phyloP scores from a whole-genome alignment of 2,888 invertebrate species.

The Calameuta idolon region DNA sequence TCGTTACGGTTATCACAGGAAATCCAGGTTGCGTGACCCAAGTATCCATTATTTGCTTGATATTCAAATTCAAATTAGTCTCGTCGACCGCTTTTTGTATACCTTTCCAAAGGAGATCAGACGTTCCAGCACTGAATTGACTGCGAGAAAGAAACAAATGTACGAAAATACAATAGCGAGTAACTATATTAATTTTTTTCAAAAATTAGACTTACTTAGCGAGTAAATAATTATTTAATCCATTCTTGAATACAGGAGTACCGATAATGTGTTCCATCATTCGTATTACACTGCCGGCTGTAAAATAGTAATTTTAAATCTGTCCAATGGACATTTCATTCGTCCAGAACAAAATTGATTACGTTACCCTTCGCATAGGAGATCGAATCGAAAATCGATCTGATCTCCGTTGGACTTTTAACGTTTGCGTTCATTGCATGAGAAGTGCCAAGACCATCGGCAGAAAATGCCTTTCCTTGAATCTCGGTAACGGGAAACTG shows the following conservation, averaged over 20 bases:
- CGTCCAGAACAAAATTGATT: constrained; percentile 68
- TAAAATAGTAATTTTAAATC: neutral
- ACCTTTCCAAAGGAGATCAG: constrained; percentile 44
- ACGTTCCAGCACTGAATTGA: constrained; percentile 37
- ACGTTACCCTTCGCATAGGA: constrained; percentile 77
- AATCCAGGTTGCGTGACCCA: constrained; percentile 93
- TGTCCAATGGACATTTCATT: neutral
- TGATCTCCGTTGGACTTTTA: constrained; percentile 71
- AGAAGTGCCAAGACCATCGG: constrained; percentile 71
- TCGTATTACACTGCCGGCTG: constrained; percentile 63
- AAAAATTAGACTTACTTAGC: constrained; percentile 13
- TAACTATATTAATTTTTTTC: neutral
- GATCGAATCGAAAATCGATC: constrained; percentile 75
- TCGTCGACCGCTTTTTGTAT: constrained; percentile 55
- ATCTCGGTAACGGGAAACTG: constrained; percentile 78
- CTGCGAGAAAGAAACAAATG: constrained; percentile 24
- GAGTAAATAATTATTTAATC: constrained; percentile 71
- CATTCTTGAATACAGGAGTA: constrained; percentile 68
- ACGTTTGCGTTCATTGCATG: constrained; percentile 72
- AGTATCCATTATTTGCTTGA: constrained; percentile 81
- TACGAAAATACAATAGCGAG: neutral
- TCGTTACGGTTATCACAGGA: constrained; percentile 77
- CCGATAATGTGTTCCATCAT: constrained; percentile 78
- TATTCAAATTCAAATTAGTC: constrained; percentile 61
- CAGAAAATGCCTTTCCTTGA: constrained; percentile 73